phyloP scores from a whole-genome alignment of 1,140 invertebrate genomes.

The Paramacrobiotus metropolitanus region DNA sequence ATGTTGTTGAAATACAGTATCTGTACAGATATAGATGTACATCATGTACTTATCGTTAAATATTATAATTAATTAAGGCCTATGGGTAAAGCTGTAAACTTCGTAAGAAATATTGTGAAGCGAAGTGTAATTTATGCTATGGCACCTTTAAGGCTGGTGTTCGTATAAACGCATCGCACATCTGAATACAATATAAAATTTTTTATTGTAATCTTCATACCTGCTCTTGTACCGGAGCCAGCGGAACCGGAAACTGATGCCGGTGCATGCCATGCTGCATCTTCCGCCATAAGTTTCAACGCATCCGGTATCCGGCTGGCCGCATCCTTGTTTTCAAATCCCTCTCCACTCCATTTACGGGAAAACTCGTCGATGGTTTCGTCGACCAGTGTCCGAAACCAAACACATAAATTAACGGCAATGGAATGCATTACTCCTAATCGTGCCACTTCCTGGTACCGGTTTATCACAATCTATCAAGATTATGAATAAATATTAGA shows the following conservation, averaged over 20 bases:
- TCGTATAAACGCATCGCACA: no score
- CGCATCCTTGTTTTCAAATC: background rate
- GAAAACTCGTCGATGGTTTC: constrained; percentile 31
- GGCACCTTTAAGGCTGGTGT: no score
- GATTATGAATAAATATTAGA: constrained; percentile 7
- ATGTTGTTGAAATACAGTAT: no score
- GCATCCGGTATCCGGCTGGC: background rate
- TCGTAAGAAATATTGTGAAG: no score
- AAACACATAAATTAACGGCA: constrained; percentile 41
- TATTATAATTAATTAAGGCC: no score
- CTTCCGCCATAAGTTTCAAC: background rate
- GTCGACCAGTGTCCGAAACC: constrained; percentile 42
- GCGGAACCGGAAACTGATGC: background rate
- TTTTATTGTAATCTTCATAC: no score
- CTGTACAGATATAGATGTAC: no score
- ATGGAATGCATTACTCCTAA: constrained; percentile 49
- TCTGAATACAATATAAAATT: no score
- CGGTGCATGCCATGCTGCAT: background rate
- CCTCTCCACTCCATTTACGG: constrained; percentile 2
- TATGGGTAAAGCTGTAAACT: no score
- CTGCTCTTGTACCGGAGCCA: background rate
- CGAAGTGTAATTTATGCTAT: no score
- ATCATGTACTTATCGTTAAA: no score
- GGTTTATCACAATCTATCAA: constrained; percentile 35
- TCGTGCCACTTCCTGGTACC: constrained; percentile 30